These are phyloP conservation scores for Podarcis lilfordi DNA, from an alignment of 2,797 vertebrate genomes.

Conservation along the genomic window DNA sequence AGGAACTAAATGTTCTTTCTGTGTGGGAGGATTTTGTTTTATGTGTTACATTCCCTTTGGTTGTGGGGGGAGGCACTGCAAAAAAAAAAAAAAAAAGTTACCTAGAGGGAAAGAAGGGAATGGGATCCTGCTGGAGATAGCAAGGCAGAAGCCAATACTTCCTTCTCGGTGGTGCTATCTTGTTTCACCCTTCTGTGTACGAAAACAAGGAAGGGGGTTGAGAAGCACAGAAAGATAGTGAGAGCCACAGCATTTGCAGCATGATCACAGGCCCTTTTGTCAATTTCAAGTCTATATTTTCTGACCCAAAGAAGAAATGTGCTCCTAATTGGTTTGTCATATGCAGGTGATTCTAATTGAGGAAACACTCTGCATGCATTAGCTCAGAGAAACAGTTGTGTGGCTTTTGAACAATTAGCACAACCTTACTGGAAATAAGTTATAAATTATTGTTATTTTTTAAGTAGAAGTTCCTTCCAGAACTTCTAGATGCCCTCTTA, in stretches of 20 bases:
- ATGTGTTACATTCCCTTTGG: neutral
- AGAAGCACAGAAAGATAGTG: neutral
- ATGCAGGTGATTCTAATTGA: neutral
- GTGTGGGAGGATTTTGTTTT: neutral
- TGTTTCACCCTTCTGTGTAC: neutral
- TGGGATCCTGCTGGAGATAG: too few species aligned
- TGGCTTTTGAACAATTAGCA: neutral
- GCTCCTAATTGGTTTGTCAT: neutral
- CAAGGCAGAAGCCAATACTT: neutral
- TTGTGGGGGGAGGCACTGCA: neutral
- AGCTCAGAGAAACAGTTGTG: neutral
- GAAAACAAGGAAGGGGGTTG: neutral
- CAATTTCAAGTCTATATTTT: neutral
- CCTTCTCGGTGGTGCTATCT: neutral
- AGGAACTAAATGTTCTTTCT: neutral
- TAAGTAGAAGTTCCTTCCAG: neutral
- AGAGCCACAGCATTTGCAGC: neutral
- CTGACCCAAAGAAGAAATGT: neutral
- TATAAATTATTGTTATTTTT: neutral
- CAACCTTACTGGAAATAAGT: neutral
- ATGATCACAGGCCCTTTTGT: neutral
- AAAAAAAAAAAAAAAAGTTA: neutral
- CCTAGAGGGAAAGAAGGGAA: neutral
- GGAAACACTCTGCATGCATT: neutral
- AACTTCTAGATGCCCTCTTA: neutral